Evolutionary conservation across 2,888 invertebrate species (phyloP).

Genomic region (Rhagium mordax): DNA sequence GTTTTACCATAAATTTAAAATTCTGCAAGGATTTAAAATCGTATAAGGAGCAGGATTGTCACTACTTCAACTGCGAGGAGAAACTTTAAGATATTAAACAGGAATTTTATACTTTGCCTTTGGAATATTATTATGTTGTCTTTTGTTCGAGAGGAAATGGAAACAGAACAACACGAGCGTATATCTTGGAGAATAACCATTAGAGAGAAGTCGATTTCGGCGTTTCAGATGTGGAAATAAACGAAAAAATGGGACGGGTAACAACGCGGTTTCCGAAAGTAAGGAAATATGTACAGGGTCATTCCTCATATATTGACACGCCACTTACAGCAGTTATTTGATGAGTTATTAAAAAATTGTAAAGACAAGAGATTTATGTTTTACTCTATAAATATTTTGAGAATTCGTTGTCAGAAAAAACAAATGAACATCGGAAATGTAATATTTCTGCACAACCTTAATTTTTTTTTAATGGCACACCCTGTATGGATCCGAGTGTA

Average conservation of each 20-base stretch:
- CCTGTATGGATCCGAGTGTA: too few relatives aligned
- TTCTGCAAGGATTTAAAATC: background rate
- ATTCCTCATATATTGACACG: too few relatives aligned
- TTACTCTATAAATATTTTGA: too few relatives aligned
- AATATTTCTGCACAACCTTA: too few relatives aligned
- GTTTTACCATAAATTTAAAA: constrained; percentile 2
- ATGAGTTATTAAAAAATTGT: too few relatives aligned
- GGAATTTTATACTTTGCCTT: constrained; percentile 1
- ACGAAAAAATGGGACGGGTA: background rate
- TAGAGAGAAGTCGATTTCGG: constrained; percentile 4
- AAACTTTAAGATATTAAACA: constrained; percentile 3
- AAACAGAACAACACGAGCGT: background rate
- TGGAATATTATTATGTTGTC: constrained; percentile 1
- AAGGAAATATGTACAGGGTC: background rate
- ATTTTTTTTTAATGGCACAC: too few relatives aligned
- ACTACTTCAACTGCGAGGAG: background rate
- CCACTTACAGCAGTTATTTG: too few relatives aligned
- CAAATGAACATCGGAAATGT: too few relatives aligned
- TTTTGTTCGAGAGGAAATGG: constrained; percentile 4
- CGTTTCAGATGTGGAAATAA: background rate
- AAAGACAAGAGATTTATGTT: too few relatives aligned
- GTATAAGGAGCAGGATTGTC: constrained; percentile 8
- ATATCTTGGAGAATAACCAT: constrained; percentile 9
- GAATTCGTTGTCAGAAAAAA: too few relatives aligned
- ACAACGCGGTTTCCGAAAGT: background rate